Evolutionary conservation across 2,113 vertebrate species (phyloP).

Genomic region (Natator depressus): DNA sequence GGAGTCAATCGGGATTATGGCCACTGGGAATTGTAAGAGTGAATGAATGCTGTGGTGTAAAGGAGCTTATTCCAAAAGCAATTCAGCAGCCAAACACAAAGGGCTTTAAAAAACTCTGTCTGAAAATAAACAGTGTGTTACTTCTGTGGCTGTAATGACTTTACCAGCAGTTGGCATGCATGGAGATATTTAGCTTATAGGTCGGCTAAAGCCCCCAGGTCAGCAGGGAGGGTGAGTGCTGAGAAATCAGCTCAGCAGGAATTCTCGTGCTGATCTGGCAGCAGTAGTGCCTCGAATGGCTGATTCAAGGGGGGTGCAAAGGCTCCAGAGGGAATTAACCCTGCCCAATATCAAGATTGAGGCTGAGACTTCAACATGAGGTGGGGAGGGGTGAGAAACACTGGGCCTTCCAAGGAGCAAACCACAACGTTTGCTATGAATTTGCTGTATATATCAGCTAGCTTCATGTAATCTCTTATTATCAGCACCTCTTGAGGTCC

Average conservation of each 20-base stretch:
- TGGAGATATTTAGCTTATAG: background rate
- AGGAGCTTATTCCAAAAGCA: background rate
- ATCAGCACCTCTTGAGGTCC: background rate
- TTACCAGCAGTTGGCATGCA: background rate
- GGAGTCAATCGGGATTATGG: background rate
- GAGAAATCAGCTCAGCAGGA: too few relatives aligned
- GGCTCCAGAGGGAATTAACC: too few relatives aligned
- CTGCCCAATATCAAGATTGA: background rate
- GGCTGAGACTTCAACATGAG: too few relatives aligned
- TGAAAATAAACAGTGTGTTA: background rate
- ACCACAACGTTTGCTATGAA: background rate
- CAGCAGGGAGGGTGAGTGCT: background rate
- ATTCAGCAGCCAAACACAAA: background rate
- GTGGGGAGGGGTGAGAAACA: background rate
- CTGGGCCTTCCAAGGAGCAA: background rate
- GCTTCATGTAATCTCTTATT: background rate
- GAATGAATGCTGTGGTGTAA: background rate
- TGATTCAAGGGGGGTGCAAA: too few relatives aligned
- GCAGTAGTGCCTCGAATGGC: too few relatives aligned
- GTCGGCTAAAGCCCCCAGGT: background rate
- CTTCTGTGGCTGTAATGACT: background rate
- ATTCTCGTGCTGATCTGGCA: background rate
- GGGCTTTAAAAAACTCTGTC: background rate
- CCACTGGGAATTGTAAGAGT: background rate
- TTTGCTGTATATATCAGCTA: background rate